Evolutionary conservation across 2,797 vertebrate species (phyloP).

Genomic region (Threskiornis aethiopicus): DNA sequence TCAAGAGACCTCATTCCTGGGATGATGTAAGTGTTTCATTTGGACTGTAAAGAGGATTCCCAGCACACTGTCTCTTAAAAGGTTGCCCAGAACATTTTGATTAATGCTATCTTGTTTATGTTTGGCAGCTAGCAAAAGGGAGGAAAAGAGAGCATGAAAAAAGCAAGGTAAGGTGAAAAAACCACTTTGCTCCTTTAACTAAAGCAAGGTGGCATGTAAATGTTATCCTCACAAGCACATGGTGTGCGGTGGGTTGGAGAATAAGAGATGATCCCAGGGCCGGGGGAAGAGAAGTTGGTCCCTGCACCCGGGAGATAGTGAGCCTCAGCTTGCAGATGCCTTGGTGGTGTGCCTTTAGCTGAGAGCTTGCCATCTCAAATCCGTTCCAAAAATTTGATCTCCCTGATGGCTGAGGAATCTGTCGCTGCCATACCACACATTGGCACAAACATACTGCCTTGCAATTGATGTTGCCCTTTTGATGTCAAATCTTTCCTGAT

Average conservation of each 20-base stretch:
- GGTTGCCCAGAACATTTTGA: background rate
- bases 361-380: background rate
- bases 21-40: background rate
- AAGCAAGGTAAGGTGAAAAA: background rate
- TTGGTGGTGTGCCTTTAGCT: background rate
- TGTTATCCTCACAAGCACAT: background rate
- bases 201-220: background rate
- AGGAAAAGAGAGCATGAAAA: background rate
- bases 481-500: background rate
- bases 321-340: background rate
- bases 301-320: background rate
- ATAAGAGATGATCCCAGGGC: background rate
- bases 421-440: accelerated
- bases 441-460: background rate
- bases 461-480: background rate
- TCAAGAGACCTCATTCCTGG: background rate
- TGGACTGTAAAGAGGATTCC: background rate
- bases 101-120: background rate
- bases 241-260: background rate
- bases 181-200: background rate
- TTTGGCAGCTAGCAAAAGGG: background rate
- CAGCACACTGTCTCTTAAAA: background rate
- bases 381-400: slow-evolving; percentile 15
- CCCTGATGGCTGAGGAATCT: background rate
- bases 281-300: background rate